phyloP scores from a whole-genome alignment of 2,888 invertebrate genomes.

The Rotaria sp. region DNA sequence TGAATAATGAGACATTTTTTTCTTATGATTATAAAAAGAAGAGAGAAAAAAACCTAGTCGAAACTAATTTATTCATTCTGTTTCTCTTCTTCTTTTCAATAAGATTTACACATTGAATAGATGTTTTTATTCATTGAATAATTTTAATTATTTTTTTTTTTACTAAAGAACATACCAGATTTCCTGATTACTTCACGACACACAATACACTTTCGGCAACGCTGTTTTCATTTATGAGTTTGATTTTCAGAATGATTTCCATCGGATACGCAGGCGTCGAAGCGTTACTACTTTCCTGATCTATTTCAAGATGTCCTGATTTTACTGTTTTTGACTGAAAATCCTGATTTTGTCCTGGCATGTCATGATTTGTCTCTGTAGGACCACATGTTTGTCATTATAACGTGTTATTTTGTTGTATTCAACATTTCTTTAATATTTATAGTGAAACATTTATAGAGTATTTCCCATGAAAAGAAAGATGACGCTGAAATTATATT shows the following conservation, averaged over 20 bases:
- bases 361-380: no score
- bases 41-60: not conserved
- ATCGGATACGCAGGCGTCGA: no score
- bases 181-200: slow-evolving; percentile 34
- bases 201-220: slow-evolving; percentile 34
- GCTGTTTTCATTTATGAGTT: not conserved
- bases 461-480: no score
- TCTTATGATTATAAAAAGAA: not conserved
- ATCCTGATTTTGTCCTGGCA: no score
- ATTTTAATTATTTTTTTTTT: not conserved
- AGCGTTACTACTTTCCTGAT: no score
- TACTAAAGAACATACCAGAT: not conserved
- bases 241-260: not conserved
- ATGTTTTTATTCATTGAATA: not conserved
- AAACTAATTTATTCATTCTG: not conserved
- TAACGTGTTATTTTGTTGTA: no score
- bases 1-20: not conserved
- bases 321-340: no score
- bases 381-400: no score
- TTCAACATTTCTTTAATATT: no score
- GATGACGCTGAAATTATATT: no score
- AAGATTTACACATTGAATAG: not conserved
- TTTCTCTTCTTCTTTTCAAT: not conserved
- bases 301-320: no score
- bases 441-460: no score